Conservation (phyloP, 2,888 invertebrate genomes). For the Autographa gamma region DNA sequence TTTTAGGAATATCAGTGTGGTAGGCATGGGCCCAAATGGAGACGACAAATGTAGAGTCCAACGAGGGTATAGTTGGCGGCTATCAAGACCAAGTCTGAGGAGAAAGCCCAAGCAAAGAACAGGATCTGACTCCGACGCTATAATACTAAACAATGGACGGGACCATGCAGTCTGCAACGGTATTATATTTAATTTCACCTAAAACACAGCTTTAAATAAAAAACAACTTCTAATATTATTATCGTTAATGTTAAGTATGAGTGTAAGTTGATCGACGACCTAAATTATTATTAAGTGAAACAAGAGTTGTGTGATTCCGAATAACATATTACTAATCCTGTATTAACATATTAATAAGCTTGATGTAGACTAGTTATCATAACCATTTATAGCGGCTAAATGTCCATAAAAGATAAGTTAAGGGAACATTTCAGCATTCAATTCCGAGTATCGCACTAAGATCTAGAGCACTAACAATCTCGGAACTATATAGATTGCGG, state of each 20-base stretch:
- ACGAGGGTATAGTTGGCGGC: constrained; percentile 93
- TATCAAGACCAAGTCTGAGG: constrained; percentile 92
- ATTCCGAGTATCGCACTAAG: not conserved
- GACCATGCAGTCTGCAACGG: constrained; percentile 94
- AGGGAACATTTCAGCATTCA: not conserved
- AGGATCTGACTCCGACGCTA: constrained; percentile 89
- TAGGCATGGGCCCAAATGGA: constrained; percentile 69
- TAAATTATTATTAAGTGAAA: too few relatives aligned
- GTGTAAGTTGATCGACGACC: too few relatives aligned
- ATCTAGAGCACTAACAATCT: not conserved
- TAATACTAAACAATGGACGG: constrained; percentile 92
- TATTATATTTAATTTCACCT: constrained; percentile 63
- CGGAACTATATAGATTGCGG: not conserved
- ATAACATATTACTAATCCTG: too few relatives aligned
- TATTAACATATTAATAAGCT: not conserved
- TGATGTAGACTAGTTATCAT: not conserved
- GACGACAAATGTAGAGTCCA: constrained; percentile 89
- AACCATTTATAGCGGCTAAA: not conserved
- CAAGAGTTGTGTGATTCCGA: too few relatives aligned
- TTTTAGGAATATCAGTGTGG: constrained; percentile 77
- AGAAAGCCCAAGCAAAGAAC: constrained; percentile 89
- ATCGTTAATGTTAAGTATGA: too few relatives aligned
- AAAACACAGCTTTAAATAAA: too few relatives aligned
- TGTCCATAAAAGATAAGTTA: not conserved
- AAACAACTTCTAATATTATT: too few relatives aligned